Evolutionary conservation across 2,888 invertebrate genomes (phyloP).

Genomic region (Brachypalpus laphriformis): DNA sequence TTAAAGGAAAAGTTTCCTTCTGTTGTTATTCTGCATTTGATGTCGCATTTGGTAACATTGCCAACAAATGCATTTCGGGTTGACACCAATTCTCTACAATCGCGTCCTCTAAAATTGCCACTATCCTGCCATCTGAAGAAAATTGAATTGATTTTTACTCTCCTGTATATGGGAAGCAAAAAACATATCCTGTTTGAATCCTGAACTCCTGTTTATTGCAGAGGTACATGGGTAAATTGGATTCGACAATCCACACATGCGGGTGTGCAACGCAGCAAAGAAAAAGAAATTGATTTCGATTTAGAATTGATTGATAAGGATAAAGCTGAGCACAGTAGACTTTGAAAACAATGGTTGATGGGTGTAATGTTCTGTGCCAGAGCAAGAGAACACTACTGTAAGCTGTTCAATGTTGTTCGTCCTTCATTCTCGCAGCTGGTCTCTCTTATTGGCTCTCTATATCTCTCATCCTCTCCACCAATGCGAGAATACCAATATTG

Average conservation of each 20-base stretch:
- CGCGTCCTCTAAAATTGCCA: constrained; percentile 11
- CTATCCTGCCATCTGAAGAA: constrained; percentile 5
- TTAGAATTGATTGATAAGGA: constrained; percentile 51
- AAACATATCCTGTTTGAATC: neutral
- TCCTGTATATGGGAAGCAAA: neutral
- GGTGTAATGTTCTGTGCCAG: constrained; percentile 32
- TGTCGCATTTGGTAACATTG: constrained; percentile 6
- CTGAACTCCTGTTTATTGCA: neutral
- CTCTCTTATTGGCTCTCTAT: neutral
- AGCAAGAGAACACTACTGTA: neutral
- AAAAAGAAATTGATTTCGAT: constrained; percentile 32
- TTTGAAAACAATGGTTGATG: neutral
- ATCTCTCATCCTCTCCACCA: neutral
- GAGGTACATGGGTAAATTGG: constrained; percentile 12
- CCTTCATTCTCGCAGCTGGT: neutral
- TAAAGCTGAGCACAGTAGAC: neutral
- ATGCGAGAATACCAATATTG: neutral
- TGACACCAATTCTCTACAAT: too few species aligned
- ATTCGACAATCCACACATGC: neutral
- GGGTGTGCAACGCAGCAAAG: constrained; percentile 2
- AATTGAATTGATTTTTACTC: constrained; percentile 35
- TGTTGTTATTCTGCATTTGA: neutral
- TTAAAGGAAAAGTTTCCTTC: neutral
- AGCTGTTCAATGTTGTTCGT: neutral
- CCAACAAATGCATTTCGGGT: constrained; percentile 31